Base-by-base conservation (phyloP, 2,113 vertebrate species). In the Agapornis roseicollis region DNA sequence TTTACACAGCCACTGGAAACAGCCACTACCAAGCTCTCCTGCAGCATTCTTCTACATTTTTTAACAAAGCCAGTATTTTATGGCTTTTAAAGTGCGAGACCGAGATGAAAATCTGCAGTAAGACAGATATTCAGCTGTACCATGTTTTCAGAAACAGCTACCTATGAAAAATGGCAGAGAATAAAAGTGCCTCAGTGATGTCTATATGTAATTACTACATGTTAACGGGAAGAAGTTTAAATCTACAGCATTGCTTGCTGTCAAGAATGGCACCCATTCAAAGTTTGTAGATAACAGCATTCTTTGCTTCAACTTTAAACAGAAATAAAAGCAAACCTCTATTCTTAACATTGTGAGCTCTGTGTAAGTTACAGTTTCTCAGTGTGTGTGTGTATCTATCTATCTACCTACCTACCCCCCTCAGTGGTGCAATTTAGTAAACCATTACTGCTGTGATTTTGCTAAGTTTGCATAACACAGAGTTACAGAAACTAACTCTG, bases 191-290 rank as follows among this genome's bases (percentile, higher is more conserved):
- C 42, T 86, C 0, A 4, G 16, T 39, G 17, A 47, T 25, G 22
- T 13, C 41, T 35, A 17, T 4, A 7, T 5, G 13, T 29, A 74
- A 18, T 14, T 56, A 49, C 28, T 1, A 6, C 22, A 70, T 0
- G 2, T 33, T 25, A n/a, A 58, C 2, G 1, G 6, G 33, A 70
- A 49, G 33, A 37, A 55, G 33, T 82, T 50, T 3, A 72, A 63
- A 35, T 33, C 41, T 56, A 22, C 27, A n/a, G 44, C 50, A 39
- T 16, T 58, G 33, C 24, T 44, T 85, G 49, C 39, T 66, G 29
- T 20, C 0, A 3, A 64, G 55, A 91, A 81, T 1, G 5, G 42
- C 31, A 80, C 17, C 24, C 39, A 5, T 52, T 64, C 49, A 74
- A 42, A 73, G 25, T 11, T 5, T 74, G 56, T 33, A 85, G 22